Evolutionary conservation across 2,113 vertebrate species (phyloP), one percentile per base, ranked within the genome.

Genomic region (Erpornis zantholeuca): DNA sequence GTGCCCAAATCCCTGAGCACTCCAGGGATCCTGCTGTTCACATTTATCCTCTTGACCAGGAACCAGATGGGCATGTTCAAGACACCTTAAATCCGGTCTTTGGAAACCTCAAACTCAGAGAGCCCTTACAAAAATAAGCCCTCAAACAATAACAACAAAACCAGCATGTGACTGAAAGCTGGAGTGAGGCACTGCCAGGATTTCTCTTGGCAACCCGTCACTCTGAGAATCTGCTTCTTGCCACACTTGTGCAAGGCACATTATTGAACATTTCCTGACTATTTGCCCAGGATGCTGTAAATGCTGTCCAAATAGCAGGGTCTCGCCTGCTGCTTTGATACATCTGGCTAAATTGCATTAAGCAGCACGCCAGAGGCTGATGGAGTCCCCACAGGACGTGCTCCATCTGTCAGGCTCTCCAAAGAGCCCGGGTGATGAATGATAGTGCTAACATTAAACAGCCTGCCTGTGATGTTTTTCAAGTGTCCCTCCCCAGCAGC

Each of bases 181-280:
- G 90, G 65, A 95, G 73, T 0, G 53, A 92, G 90, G 86, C 86
- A 92, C 69, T 96, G 92, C 93, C 94, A 96, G 83, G 49, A 90
- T 90, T 95, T 93, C 92, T 72, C 86, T 86, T 96, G 95, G 93
- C 94, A 96, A 86, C 90, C 64, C n/a, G 0, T 92, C 68, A 5
- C 78, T 78, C 86, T 27, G 14, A 78, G 91, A 76, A 91, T 96
- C 92, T 88, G 95, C 92, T 94, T 50, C 92, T 96, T 96, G 95
- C 96, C 96, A 95, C 90, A 79, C 86, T 96, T 83, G 86, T 93
- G 92, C 88, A 59, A 94, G 96, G 93, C 89, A 96, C 95, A 86
- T 97, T 96, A 98, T 97, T 96, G 97, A 97, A 97, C 95, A 97
- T 97, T 98, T 98, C 97, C 97, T 97, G 95, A 92, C 93, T 92